Evolutionary conservation across 2,888 invertebrate species (phyloP).

Genomic region (Tachina fera): DNA sequence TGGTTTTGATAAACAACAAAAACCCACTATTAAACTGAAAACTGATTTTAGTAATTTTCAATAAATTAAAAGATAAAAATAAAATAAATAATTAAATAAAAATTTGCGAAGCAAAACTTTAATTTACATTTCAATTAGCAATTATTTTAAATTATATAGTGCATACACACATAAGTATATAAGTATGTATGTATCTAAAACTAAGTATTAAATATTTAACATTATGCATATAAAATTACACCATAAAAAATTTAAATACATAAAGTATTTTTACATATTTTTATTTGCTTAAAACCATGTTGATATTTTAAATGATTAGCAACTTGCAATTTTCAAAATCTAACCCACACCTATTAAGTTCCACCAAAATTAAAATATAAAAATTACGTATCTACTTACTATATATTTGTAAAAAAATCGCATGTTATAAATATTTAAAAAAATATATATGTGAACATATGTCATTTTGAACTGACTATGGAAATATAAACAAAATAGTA

Average conservation of each 20-base stretch:
- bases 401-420: slow-evolving; percentile 1
- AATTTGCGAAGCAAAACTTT: slow-evolving; percentile 41
- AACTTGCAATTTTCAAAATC: slow-evolving; percentile 8
- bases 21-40: slow-evolving; percentile 94
- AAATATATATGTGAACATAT: not conserved
- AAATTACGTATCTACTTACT: slow-evolving; percentile 34
- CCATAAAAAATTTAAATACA: not conserved
- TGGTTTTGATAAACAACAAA: slow-evolving; percentile 81
- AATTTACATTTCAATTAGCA: slow-evolving; percentile 35
- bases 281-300: slow-evolving; percentile 49
- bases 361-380: slow-evolving; percentile 8
- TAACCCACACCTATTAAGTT: not conserved
- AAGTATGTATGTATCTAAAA: slow-evolving; percentile 28
- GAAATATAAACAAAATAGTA: not conserved
- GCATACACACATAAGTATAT: slow-evolving; percentile 11
- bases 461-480: slow-evolving; percentile 23
- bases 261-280: slow-evolving; percentile 6
- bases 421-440: slow-evolving; percentile 34
- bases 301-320: slow-evolving; percentile 5
- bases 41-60: slow-evolving; percentile 96
- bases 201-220: slow-evolving; percentile 37
- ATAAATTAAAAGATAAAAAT: slow-evolving; percentile 79
- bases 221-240: slow-evolving; percentile 43
- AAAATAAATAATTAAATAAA: not conserved
- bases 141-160: slow-evolving; percentile 30